Conservation (phyloP, 1,140 invertebrate genomes). For the Eriocheir sinensis region DNA sequence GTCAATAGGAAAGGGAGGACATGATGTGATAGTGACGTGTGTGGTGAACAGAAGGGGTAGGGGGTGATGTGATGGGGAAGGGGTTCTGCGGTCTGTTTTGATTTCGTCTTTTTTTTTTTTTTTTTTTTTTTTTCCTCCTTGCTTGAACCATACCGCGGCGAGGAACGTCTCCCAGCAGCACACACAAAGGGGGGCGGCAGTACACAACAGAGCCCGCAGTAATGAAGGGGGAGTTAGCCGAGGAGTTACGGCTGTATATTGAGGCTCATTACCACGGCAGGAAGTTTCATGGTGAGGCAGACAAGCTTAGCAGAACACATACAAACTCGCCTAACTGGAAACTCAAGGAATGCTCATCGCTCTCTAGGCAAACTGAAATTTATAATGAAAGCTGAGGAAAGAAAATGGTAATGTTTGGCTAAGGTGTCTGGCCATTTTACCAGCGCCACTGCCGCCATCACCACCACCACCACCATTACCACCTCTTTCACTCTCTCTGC, state of each 20-base stretch:
- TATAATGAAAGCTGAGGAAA: not conserved
- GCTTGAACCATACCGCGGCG: not conserved
- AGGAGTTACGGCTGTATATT: not conserved
- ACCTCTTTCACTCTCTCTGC: no score
- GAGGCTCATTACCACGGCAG: not conserved
- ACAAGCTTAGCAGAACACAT: not conserved
- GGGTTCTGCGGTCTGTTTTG: no score
- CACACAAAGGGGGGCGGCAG: not conserved
- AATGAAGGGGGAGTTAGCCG: not conserved
- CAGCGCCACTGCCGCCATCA: no score
- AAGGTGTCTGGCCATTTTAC: no score
- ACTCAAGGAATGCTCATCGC: not conserved
- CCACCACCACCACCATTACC: no score
- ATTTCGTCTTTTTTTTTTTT: no score
- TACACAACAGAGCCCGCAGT: slow-evolving; percentile 2
- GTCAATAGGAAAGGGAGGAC: no score
- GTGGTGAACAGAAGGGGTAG: no score
- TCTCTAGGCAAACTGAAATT: not conserved
- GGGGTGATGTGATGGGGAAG: no score
- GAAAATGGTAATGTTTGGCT: no score
- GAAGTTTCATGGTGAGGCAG: not conserved
- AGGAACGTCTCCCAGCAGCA: not conserved
- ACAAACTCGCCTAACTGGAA: not conserved
- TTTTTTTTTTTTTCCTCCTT: no score
- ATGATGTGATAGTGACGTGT: no score